Percentiles rank a stretch among this genome's conserved stretches.
Evolutionary conservation across 2,888 invertebrate genomes (phyloP).

Genomic region (Steromphala cineraria): DNA sequence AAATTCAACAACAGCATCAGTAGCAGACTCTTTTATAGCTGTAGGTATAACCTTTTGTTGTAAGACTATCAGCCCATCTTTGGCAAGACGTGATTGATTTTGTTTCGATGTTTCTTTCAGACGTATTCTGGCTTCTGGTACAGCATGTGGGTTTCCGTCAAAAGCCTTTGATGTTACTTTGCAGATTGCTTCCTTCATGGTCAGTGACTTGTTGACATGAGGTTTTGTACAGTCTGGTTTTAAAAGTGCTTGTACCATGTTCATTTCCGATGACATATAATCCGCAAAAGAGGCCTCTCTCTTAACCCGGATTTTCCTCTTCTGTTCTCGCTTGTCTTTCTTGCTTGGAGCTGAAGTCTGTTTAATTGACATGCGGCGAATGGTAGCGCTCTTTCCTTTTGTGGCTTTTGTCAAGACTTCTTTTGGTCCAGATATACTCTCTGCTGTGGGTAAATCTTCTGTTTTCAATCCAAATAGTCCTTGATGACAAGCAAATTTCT

Average conservation of each 20-base stretch:
- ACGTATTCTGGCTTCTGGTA: too few species aligned
- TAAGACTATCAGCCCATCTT: background rate
- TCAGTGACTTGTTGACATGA: slow-evolving; percentile 21
- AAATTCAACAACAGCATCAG: background rate
- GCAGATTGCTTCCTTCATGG: slow-evolving; percentile 16
- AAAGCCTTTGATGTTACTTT: too few species aligned
- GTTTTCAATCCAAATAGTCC: background rate
- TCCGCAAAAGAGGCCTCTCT: slow-evolving; percentile 11
- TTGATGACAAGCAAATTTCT: background rate
- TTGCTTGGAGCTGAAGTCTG: background rate
- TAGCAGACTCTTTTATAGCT: background rate
- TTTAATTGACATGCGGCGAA: too few species aligned
- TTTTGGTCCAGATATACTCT: too few species aligned
- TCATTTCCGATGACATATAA: slow-evolving; percentile 29
- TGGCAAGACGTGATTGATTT: background rate
- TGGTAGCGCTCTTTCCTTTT: too few species aligned
- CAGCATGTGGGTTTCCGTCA: too few species aligned
- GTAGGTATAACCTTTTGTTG: background rate
- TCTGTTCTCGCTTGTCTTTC: slow-evolving; percentile 5
- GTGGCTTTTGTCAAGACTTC: too few species aligned
- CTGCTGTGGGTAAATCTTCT: too few species aligned
- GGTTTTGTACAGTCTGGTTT: slow-evolving; percentile 35
- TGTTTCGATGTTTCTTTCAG: too few species aligned
- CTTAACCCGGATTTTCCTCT: slow-evolving; percentile 10
- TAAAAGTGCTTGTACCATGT: slow-evolving; percentile 33